These are phyloP conservation scores for Rhinichthys osculus DNA, from an alignment of 2,797 vertebrate genomes.

Conservation along the genomic window DNA sequence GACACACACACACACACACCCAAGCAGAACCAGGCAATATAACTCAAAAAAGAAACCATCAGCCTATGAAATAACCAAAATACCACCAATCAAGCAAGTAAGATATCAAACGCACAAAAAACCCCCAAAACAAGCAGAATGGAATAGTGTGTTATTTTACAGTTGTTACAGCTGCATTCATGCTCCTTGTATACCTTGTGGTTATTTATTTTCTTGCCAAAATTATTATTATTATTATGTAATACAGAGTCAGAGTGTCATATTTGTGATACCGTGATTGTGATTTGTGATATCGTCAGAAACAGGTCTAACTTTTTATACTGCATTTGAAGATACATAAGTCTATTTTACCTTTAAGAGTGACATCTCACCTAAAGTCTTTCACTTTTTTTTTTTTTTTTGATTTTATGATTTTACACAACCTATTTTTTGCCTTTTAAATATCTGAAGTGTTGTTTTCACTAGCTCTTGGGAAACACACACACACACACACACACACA, in stretches of 20 bases:
- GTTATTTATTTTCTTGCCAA: slow-evolving; percentile 15
- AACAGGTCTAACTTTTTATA: not conserved
- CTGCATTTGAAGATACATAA: not conserved
- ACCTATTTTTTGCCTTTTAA: not conserved
- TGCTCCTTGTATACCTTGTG: slow-evolving; percentile 37
- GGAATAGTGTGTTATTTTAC: slow-evolving; percentile 47
- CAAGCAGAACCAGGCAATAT: slow-evolving; percentile 27
- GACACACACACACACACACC: slow-evolving; percentile 38
- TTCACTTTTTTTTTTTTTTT: not conserved
- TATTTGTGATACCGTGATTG: not conserved
- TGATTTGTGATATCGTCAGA: not conserved
- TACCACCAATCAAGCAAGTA: slow-evolving; percentile 16
- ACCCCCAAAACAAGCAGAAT: slow-evolving; percentile 34
- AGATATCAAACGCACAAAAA: slow-evolving; percentile 3
- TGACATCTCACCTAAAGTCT: not conserved
- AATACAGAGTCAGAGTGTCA: not conserved
- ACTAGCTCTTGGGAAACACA: not conserved
- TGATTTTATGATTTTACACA: not conserved
- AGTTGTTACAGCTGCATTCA: slow-evolving; percentile 49
- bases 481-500: too few relatives aligned
- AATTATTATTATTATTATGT: not conserved
- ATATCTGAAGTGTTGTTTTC: not conserved
- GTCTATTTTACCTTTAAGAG: not conserved
- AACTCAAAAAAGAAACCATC: slow-evolving; percentile 20
- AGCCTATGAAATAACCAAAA: slow-evolving; percentile 41